A percentile compares a stretch with the other conserved stretches of the same genome.
phyloP scores from a whole-genome alignment of 2,113 vertebrate species.

The Seriola quinqueradiata region DNA sequence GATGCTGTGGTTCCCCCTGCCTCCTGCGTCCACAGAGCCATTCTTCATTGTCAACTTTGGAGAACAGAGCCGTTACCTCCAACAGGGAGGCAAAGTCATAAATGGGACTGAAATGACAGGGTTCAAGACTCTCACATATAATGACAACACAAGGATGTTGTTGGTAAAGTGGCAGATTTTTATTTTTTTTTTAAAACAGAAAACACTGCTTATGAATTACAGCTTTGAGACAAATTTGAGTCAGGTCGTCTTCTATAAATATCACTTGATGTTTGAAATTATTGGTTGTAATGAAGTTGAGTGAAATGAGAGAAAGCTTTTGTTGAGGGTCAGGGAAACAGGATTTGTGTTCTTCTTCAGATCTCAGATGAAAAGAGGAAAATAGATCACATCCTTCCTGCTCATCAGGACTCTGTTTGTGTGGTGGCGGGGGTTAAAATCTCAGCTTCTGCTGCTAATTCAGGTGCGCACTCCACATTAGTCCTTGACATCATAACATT shows the following conservation, averaged over 20 bases:
- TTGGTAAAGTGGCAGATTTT: neutral
- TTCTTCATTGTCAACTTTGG: slow-evolving; percentile 11
- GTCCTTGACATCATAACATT: neutral
- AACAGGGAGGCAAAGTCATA: slow-evolving; percentile 9
- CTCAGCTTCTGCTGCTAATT: slow-evolving; percentile 1
- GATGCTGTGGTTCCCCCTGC: neutral
- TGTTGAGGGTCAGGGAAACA: slow-evolving; percentile 3
- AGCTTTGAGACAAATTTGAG: slow-evolving; percentile 8
- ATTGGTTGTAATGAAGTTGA: neutral
- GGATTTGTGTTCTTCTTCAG: neutral
- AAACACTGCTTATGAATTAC: neutral
- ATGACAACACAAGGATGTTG: slow-evolving; percentile 29
- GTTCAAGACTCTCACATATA: neutral
- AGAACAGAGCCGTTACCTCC: neutral
- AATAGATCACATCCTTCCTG: neutral
- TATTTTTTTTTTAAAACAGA: neutral
- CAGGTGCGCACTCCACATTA: neutral
- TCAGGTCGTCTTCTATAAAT: neutral
- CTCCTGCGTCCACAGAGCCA: neutral
- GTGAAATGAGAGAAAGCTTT: slow-evolving; percentile 8
- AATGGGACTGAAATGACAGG: slow-evolving; percentile 11
- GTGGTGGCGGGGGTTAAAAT: slow-evolving; percentile 5
- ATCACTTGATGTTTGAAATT: slow-evolving; percentile 8
- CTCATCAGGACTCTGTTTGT: neutral
- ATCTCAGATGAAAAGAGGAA: neutral